Conservation (phyloP, 2,113 vertebrate species). For the Caretta caretta region DNA sequence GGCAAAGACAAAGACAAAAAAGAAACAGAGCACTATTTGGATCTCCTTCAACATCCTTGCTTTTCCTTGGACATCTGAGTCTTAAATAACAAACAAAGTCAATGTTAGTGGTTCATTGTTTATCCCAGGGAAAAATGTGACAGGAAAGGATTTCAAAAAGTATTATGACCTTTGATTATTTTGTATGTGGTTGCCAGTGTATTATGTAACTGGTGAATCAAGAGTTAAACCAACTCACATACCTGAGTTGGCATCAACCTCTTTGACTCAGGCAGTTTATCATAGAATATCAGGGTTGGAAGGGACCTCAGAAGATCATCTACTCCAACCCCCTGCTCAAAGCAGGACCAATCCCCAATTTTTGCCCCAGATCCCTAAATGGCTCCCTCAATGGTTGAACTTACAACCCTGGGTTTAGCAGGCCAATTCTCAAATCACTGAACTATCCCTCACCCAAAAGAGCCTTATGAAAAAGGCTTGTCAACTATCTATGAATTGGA, state of each 20-base stretch:
- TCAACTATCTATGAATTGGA: neutral
- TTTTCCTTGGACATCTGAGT: neutral
- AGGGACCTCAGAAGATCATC: no score
- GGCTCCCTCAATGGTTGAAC: no score
- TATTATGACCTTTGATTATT: neutral
- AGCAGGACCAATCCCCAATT: no score
- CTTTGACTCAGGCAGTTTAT: neutral
- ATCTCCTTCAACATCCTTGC: constrained; percentile 78
- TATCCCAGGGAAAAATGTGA: neutral
- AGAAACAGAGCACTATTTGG: constrained; percentile 69
- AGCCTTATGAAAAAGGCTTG: neutral
- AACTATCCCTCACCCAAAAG: no score
- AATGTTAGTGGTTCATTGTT: neutral
- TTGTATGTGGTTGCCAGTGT: neutral
- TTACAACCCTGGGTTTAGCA: no score
- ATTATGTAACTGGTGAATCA: neutral
- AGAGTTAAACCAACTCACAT: neutral
- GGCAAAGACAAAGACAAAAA: constrained; percentile 68
- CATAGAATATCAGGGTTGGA: no score
- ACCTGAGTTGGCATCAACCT: neutral
- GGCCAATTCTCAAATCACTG: no score
- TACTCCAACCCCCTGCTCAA: no score
- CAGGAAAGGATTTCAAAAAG: fast-evolving
- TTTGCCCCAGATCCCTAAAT: no score
- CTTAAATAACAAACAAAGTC: constrained; percentile 18